Percentiles rank a stretch among this genome's conserved stretches.
These are phyloP conservation scores for Hemithea aestivaria DNA, from an alignment of 2,888 invertebrate species.

Conservation along the genomic window DNA sequence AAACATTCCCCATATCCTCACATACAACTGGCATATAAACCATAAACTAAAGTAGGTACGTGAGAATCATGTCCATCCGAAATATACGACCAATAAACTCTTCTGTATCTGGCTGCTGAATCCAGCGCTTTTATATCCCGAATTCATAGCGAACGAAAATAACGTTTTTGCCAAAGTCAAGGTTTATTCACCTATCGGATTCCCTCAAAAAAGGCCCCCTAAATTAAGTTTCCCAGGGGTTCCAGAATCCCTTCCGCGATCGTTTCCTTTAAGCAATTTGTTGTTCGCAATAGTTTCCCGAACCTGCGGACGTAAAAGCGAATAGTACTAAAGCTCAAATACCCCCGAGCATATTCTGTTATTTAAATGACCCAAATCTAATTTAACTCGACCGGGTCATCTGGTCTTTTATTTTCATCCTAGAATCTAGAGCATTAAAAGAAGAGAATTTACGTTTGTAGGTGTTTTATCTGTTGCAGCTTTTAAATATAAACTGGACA, in stretches of 20 bases:
- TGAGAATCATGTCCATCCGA: conserved; percentile 15
- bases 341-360: conserved; percentile 2
- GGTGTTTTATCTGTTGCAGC: too few relatives aligned
- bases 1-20: too few relatives aligned
- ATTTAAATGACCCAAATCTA: neutral
- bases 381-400: too few relatives aligned
- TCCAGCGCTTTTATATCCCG: conserved; percentile 17
- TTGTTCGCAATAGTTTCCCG: conserved; percentile 7
- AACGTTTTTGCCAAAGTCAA: conserved; percentile 22
- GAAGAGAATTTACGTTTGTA: too few relatives aligned
- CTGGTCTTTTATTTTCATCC: too few relatives aligned
- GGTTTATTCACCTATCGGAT: conserved; percentile 11
- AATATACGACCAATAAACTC: conserved; percentile 24
- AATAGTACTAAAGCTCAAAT: neutral
- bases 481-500: neutral
- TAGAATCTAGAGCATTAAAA: too few relatives aligned
- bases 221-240: conserved; percentile 10
- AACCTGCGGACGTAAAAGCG: conserved; percentile 3
- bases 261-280: conserved; percentile 7
- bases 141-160: conserved; percentile 17
- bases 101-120: conserved; percentile 21
- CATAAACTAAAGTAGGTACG: conserved; percentile 8
- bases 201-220: conserved; percentile 1
- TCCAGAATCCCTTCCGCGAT: conserved; percentile 4
- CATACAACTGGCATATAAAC: conserved; percentile 1